phyloP scores from a whole-genome alignment of 2,113 vertebrate species.

The Pachypanchax playfairii region DNA sequence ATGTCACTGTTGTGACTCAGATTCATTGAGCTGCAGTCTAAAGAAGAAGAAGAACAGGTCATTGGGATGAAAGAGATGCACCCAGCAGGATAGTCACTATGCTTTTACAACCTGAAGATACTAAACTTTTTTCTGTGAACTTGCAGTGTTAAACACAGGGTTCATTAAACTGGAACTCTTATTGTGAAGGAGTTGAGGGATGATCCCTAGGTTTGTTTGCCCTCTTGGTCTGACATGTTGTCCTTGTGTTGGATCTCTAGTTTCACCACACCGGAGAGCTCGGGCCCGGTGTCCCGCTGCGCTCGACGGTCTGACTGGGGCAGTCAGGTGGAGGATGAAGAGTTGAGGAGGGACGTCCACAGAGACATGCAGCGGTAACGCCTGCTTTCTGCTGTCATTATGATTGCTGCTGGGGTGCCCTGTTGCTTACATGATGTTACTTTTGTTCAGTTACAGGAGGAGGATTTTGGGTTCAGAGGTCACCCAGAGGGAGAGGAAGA shows the following conservation, averaged over 20 bases:
- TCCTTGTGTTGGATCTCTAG: too few species aligned
- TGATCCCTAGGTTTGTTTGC: neutral
- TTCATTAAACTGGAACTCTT: too few species aligned
- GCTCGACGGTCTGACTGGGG: conserved; percentile 83
- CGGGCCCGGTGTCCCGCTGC: conserved; percentile 82
- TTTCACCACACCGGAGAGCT: conserved; percentile 93
- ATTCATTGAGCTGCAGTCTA: too few species aligned
- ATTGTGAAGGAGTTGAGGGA: too few species aligned
- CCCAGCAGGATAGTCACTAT: too few species aligned
- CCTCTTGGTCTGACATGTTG: too few species aligned
- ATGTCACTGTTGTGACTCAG: too few species aligned
- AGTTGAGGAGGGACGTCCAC: conserved; percentile 86
- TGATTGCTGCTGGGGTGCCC: neutral
- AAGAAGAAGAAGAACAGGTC: too few species aligned
- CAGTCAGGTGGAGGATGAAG: conserved; percentile 89
- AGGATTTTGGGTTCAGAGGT: conserved; percentile 89
- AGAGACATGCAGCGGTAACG: conserved; percentile 90
- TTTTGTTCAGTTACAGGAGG: conserved; percentile 86
- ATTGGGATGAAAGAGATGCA: too few species aligned
- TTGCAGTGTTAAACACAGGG: too few species aligned
- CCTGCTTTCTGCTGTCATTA: neutral
- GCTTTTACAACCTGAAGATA: too few species aligned
- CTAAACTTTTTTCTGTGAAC: too few species aligned
- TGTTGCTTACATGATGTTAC: neutral
- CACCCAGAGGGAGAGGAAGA: conserved; percentile 83